Evolutionary conservation across 2,888 invertebrate genomes (phyloP), one percentile per base, ranked within the genome.

Genomic region (Mongoloraphidia duomilia): DNA sequence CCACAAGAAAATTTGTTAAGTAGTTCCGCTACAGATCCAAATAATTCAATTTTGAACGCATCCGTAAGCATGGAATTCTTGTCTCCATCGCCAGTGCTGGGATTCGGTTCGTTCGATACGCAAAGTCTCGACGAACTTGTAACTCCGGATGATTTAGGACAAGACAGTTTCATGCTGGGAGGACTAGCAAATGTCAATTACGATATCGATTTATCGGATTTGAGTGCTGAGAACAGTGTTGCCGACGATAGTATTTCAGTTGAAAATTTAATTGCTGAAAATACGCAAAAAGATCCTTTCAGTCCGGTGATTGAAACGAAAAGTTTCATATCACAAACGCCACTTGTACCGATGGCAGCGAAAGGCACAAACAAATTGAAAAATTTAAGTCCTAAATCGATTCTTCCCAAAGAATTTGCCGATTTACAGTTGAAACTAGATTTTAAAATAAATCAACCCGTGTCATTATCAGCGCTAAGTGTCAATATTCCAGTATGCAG

Each of bases 171-270:
- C 36, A 70, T 73, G 1, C 50, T 50, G 13, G 73, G 79, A 11
- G 80, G 80, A 0, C 63, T 84, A 33, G 77, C 79, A 26, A 80
- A 80, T 58, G 77, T 85, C 11, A 84, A 84, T 62, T 85, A 85
- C 55, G 84, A 85, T 56, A 82, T 84, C 49, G 84, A 84, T 63
- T 68, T 84, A 50, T 84, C 84, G 3, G 85, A 84, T 63, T 68
- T 81, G 39, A 84, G 83, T 57, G 80, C 75, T 0, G 84, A 84
- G 9, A 83, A 82, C 59, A 83, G 82, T 55, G 68, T 76, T 26
- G 77, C 78, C 0, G 84, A 83, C 35, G 71, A 70, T 52, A 53
- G 66, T 39, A 66, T 66, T 3, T 64, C 65, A 6, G 65, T 65
- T 47, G 65, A 65, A 53, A 39, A 47, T 47, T 44, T 52, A 17